These are phyloP conservation scores for Eulemur albifrons DNA, from an alignment of 2,797 vertebrate species.

Conservation along the genomic window DNA sequence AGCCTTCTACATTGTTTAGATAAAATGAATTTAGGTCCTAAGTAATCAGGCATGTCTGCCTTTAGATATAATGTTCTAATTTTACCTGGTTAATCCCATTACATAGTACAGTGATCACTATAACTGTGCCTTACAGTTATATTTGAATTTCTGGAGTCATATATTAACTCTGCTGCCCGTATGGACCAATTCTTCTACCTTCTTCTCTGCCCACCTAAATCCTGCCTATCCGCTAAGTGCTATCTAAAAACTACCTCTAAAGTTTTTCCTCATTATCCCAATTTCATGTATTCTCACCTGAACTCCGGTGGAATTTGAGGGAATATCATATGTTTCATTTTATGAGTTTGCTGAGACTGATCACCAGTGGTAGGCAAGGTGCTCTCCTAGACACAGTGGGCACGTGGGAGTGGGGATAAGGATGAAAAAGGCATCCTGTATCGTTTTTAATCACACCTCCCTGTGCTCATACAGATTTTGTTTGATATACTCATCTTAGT, in stretches of 20 bases:
- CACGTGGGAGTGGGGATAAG: neutral
- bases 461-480: neutral
- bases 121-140: neutral
- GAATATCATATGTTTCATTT: neutral
- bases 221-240: neutral
- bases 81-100: neutral
- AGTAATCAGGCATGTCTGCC: neutral
- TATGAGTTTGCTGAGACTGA: neutral
- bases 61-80: neutral
- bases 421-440: neutral
- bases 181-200: neutral
- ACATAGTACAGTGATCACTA: neutral
- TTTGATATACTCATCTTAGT: neutral
- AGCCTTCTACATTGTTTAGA: neutral
- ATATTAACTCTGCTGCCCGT: neutral
- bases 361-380: neutral
- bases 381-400: neutral
- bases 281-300: neutral
- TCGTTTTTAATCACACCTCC: neutral
- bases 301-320: neutral
- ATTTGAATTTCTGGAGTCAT: neutral
- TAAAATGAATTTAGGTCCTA: neutral
- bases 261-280: neutral
- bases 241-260: neutral
- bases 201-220: neutral